A percentile compares a stretch with the other conserved stretches of the same genome.
These are phyloP conservation scores for Parnassius mnemosyne DNA, from an alignment of 2,888 invertebrate genomes.

Conservation along the genomic window DNA sequence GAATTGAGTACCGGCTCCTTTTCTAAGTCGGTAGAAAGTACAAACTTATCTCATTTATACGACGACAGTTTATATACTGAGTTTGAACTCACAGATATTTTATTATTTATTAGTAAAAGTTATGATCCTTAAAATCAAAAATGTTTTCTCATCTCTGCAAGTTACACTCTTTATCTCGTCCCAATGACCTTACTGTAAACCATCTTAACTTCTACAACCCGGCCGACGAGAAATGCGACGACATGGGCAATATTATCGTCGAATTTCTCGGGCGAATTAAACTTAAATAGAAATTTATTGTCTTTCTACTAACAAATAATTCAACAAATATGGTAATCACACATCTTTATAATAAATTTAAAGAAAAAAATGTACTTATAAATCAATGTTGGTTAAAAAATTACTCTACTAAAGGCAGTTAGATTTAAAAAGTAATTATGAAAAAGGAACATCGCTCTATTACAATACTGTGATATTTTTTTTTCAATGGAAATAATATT, in stretches of 20 bases:
- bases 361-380: not conserved
- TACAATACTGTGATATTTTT: not conserved
- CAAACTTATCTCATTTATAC: too few species aligned
- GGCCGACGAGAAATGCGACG: slow-evolving; percentile 34
- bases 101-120: too few species aligned
- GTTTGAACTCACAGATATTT: too few species aligned
- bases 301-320: not conserved
- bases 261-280: slow-evolving; percentile 28
- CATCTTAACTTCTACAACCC: not conserved
- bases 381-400: not conserved
- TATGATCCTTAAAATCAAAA: too few species aligned
- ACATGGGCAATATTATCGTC: slow-evolving; percentile 38
- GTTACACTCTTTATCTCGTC: too few species aligned
- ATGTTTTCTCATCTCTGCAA: too few species aligned
- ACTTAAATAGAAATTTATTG: slow-evolving; percentile 8
- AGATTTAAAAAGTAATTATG: slow-evolving; percentile 1
- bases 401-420: too few species aligned
- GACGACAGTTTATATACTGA: too few species aligned
- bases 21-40: too few species aligned
- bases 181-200: too few species aligned
- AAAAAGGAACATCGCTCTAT: slow-evolving; percentile 26
- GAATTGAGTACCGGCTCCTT: too few species aligned
- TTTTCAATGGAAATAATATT: not conserved
- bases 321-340: slow-evolving; percentile 3
- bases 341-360: not conserved